Conservation (phyloP, 1,140 invertebrate species). For the Diuraphis noxia region DNA sequence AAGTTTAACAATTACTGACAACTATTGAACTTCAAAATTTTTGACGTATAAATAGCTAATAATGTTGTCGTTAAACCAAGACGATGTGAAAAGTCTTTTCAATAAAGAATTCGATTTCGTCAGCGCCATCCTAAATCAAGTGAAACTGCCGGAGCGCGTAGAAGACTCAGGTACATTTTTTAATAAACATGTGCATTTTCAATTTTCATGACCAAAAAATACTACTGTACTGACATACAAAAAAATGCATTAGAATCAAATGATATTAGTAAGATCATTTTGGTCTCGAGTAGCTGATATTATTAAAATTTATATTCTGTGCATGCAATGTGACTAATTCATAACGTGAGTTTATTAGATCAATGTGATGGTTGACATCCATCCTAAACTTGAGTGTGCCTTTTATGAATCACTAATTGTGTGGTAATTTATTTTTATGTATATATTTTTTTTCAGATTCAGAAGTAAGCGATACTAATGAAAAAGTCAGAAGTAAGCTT, state of each 20-base stretch:
- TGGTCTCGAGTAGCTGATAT: background rate
- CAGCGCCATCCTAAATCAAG: constrained; percentile 6
- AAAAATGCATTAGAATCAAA: background rate
- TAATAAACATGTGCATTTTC: background rate
- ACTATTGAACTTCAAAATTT: background rate
- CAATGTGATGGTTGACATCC: background rate
- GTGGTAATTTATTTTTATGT: background rate
- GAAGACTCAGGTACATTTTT: constrained; percentile 45
- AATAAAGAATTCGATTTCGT: constrained; percentile 46
- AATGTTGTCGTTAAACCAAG: constrained; percentile 14
- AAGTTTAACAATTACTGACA: background rate
- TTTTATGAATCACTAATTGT: background rate
- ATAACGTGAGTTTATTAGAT: background rate
- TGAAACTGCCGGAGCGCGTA: constrained; percentile 24
- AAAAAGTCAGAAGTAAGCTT: constrained; percentile 37
- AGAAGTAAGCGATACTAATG: constrained; percentile 13
- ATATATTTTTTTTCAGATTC: constrained; percentile 25
- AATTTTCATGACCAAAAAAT: background rate
- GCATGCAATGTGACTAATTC: background rate
- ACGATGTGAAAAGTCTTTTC: background rate
- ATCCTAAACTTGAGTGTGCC: background rate
- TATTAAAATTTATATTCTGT: background rate
- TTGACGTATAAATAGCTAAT: background rate
- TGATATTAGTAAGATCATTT: background rate
- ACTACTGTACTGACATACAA: background rate